These are phyloP conservation scores for Drosophila varians DNA, from an alignment of 1,140 invertebrate species.

Conservation along the genomic window DNA sequence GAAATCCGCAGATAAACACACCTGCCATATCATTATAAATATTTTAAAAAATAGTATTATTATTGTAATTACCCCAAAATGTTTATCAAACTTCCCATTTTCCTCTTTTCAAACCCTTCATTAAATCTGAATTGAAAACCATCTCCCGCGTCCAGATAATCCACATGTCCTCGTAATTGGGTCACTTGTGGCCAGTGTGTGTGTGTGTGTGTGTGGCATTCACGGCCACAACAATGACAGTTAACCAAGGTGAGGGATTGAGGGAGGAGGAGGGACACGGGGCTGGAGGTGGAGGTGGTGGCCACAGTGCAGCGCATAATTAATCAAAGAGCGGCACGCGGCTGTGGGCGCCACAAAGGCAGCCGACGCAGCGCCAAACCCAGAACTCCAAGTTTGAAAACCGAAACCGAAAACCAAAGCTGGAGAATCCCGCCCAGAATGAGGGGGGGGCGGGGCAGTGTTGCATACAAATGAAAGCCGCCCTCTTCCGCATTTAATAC, in stretches of 20 bases:
- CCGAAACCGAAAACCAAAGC: constrained; percentile 11
- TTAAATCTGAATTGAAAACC: not conserved
- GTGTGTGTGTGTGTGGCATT: constrained; percentile 31
- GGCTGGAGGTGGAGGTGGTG: constrained; percentile 6
- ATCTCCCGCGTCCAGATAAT: constrained; percentile 32
- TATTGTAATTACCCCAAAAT: too few relatives aligned
- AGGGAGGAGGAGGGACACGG: not conserved
- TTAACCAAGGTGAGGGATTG: constrained; percentile 17
- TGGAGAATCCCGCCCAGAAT: constrained; percentile 54
- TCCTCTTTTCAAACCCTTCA: not conserved
- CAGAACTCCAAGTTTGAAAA: constrained; percentile 17
- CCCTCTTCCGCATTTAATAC: constrained; percentile 75
- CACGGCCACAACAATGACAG: constrained; percentile 37
- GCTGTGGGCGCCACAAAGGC: constrained; percentile 74
- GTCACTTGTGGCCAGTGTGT: constrained; percentile 39
- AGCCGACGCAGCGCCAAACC: constrained; percentile 51
- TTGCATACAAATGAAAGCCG: constrained; percentile 70
- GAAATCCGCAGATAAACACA: constrained; percentile 20
- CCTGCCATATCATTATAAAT: too few relatives aligned
- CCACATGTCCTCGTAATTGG: constrained; percentile 47
- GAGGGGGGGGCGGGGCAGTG: not conserved
- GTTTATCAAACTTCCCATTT: not conserved
- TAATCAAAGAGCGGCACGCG: constrained; percentile 75
- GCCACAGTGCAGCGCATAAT: constrained; percentile 68
- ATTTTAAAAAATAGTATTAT: too few relatives aligned